Conservation (phyloP, 2,113 vertebrate species). For the Scytalopus superciliaris region DNA sequence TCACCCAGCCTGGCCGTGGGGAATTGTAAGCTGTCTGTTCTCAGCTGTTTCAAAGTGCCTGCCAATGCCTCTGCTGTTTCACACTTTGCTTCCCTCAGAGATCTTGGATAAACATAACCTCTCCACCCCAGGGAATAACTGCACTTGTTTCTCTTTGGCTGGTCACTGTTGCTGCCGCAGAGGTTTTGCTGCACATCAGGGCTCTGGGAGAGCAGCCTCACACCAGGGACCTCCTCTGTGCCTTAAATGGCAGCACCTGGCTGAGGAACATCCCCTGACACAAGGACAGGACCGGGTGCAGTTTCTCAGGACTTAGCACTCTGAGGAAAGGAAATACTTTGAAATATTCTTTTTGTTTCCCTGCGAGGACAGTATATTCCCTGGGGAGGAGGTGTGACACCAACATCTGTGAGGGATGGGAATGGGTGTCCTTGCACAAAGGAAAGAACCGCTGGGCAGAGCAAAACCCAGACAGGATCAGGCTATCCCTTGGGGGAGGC, state of each 20-base stretch:
- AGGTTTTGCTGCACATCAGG: not conserved
- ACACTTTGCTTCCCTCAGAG: not conserved
- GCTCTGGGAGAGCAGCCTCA: not conserved
- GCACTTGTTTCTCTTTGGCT: not conserved
- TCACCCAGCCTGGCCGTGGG: not conserved
- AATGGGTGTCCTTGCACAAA: not conserved
- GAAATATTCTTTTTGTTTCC: not conserved
- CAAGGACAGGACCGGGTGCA: not conserved
- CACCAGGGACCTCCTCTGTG: not conserved
- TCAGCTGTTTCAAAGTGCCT: not conserved
- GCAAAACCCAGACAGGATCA: not conserved
- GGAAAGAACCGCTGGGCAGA: not conserved
- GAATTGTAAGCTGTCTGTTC: not conserved
- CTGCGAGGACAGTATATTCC: not conserved
- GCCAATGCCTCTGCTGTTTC: not conserved
- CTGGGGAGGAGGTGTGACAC: not conserved
- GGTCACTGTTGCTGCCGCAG: not conserved
- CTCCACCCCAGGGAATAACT: not conserved
- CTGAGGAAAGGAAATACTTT: not conserved
- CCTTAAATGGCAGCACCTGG: not conserved
- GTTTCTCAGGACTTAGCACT: not conserved
- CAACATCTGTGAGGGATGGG: not conserved
- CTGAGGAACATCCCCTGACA: not conserved
- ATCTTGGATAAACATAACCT: not conserved
- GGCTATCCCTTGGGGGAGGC: too few species aligned